Base-by-base conservation (phyloP, 2,113 vertebrate genomes). In the Diphyllodes magnificus region DNA sequence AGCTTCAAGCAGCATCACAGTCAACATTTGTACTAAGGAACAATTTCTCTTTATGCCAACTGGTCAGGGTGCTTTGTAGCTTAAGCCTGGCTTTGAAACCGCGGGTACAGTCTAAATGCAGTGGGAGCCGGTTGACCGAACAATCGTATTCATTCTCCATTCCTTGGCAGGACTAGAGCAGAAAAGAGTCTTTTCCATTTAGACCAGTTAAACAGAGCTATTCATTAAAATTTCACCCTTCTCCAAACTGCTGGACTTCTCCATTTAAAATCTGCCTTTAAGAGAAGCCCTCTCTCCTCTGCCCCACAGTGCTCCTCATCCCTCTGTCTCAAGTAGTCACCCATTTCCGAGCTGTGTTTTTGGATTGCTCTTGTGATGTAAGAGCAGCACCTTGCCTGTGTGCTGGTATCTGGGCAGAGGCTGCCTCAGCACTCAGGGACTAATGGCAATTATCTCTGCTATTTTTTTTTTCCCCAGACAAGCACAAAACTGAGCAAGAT, bases 1-100 rank as follows among this genome's bases (percentile, higher is more conserved):
- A 92, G 85, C 94, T 94, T 90, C 77, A 47, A 91, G 86, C 86
- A 86, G 96, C 87, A 37, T 86, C 81, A 42, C 85, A 96, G 93
- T 86, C 88, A 96, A 94, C 93, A 35, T 96, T 97, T 97, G 94
- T 96, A 79, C 71, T 94, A 92, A 92, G 86, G 80, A 97, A 91
- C 94, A 93, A 95, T 87, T 92, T 83, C 95, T 83, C 97, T 96
- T 75, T 82, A 94, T 87, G 64, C 21, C 31, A 10, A 65, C 25
- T 53, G 64, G 95, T 72, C 92, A 88, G 50, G 45, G 64, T 63
- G 61, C 76, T 95, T 95, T 90, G 95, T 60, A 87, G 71, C 92
- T n/a, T 92, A 93, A 95, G 93, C 82, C 93, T 81, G 88, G 91
- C 93, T 94, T 97, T 86, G 92, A 92, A 95, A 96, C 75, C 6